Conservation (phyloP, 2,113 vertebrate genomes). For the Catharus minimus region DNA sequence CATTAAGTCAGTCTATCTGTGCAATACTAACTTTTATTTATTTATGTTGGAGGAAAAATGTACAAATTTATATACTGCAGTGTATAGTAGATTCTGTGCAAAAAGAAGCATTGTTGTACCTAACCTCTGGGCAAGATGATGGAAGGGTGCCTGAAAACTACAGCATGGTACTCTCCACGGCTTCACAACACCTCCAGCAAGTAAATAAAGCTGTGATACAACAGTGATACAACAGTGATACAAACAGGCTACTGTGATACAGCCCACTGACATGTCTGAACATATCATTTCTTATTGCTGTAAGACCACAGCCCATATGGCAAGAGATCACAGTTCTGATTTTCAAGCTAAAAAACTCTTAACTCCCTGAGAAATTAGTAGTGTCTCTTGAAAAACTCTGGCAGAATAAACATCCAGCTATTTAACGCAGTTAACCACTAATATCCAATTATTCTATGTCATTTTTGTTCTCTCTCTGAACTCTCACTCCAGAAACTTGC, state of each 20-base stretch:
- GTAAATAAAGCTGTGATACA: background rate
- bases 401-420: background rate
- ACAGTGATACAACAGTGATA: background rate
- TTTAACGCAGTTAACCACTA: background rate
- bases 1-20: background rate
- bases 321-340: background rate
- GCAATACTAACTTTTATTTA: background rate
- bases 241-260: background rate
- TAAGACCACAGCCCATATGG: background rate
- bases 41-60: background rate
- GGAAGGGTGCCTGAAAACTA: background rate
- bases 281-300: rapidly evolving
- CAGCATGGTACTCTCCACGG: rapidly evolving
- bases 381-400: background rate
- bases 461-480: background rate
- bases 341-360: background rate
- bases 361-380: background rate
- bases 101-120: background rate
- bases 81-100: background rate
- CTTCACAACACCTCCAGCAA: background rate
- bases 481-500: background rate
- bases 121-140: background rate
- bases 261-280: background rate
- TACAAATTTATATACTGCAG: background rate
- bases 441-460: background rate